phyloP scores from a whole-genome alignment of 2,888 invertebrate genomes.

The Xestia xanthographa region DNA sequence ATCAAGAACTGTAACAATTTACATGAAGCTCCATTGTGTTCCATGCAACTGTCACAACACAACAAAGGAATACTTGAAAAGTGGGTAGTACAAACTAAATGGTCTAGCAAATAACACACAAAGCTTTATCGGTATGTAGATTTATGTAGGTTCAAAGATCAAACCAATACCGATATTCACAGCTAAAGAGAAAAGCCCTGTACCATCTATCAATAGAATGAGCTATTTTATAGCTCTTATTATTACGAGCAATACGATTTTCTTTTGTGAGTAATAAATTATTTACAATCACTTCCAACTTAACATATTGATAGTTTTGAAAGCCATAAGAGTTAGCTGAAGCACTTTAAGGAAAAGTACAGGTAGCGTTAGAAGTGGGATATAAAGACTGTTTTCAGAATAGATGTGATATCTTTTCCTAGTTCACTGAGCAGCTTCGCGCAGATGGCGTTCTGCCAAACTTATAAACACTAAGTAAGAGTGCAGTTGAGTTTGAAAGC shows the following conservation, averaged over 20 bases:
- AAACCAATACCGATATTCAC: constrained; percentile 44
- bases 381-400: constrained; percentile 43
- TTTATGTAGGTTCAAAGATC: constrained; percentile 40
- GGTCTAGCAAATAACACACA: constrained; percentile 25
- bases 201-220: constrained; percentile 42
- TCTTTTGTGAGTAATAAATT: constrained; percentile 65
- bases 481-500: constrained; percentile 24
- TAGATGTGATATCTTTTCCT: constrained; percentile 31
- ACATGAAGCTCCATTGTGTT: neutral
- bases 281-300: constrained; percentile 66
- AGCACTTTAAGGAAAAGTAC: constrained; percentile 56
- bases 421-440: constrained; percentile 23
- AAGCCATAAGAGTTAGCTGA: constrained; percentile 56
- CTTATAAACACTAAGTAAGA: constrained; percentile 44
- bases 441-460: constrained; percentile 51
- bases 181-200: constrained; percentile 43
- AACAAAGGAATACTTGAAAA: constrained; percentile 22
- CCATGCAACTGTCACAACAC: neutral
- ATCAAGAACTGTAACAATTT: neutral
- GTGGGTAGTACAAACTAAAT: constrained; percentile 17
- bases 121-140: constrained; percentile 17
- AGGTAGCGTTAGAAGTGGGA: constrained; percentile 48
- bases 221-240: constrained; percentile 47
- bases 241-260: constrained; percentile 58
- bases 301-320: constrained; percentile 67